Evolutionary conservation across 2,113 vertebrate species (phyloP).

Genomic region (Hemiprocne comata): DNA sequence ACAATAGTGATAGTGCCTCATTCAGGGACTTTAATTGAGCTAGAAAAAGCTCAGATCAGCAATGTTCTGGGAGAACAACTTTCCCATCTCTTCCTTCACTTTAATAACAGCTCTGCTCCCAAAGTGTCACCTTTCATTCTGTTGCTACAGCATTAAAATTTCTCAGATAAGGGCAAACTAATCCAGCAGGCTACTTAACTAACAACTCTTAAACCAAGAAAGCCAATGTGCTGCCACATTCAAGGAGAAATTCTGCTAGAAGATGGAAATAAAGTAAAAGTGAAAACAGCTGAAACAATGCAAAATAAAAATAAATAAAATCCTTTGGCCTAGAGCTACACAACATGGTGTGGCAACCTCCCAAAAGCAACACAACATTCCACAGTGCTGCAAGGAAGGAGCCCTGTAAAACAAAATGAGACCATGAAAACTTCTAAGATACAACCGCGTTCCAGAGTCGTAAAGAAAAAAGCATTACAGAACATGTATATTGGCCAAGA

Average conservation of each 20-base stretch:
- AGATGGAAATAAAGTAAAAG: conserved; percentile 55
- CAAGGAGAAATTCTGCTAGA: conserved; percentile 50
- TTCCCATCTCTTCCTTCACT: background rate
- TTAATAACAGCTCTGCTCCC: background rate
- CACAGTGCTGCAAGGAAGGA: background rate
- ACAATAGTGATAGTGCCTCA: background rate
- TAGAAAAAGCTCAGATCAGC: background rate
- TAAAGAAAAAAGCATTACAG: background rate
- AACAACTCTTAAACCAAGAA: conserved; percentile 16
- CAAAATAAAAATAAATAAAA: conserved; percentile 68
- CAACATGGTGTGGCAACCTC: conserved; percentile 8
- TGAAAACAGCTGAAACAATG: conserved; percentile 75
- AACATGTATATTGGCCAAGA: background rate
- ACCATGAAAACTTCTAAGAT: background rate
- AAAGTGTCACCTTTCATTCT: background rate
- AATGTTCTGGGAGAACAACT: background rate
- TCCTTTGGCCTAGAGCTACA: conserved; percentile 32
- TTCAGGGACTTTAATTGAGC: background rate
- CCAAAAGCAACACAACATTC: conserved; percentile 30
- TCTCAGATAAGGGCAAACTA: background rate
- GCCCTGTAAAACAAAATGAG: background rate
- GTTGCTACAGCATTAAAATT: background rate
- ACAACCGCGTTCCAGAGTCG: background rate
- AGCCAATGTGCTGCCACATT: background rate
- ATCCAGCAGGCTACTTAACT: background rate